Percentiles rank a stretch among this genome's conserved stretches.
Conservation (phyloP, 1,140 invertebrate genomes). For the Trichonephila clavipes region DNA sequence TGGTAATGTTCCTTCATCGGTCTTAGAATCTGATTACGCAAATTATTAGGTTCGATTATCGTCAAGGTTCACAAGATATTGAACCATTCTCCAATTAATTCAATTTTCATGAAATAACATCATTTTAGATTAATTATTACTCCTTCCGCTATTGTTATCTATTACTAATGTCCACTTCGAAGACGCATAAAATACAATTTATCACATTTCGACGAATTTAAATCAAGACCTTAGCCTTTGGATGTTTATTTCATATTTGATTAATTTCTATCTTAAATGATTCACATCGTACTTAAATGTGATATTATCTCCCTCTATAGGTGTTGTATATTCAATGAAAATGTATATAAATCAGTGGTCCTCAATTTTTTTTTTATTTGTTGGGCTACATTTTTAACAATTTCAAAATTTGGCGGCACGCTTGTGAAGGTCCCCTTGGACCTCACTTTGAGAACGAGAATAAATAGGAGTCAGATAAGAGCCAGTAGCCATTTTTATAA, state of each 20-base stretch:
- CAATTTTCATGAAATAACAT: conserved; percentile 42
- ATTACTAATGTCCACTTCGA: background rate
- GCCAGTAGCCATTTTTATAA: too few species aligned
- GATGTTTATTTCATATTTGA: background rate
- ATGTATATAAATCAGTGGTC: too few species aligned
- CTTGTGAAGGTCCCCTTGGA: too few species aligned
- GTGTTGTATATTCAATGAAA: too few species aligned
- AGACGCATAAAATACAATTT: background rate
- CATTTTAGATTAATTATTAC: conserved; percentile 20
- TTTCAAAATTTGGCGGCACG: too few species aligned
- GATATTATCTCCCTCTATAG: too few species aligned
- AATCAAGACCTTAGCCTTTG: background rate
- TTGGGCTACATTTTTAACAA: too few species aligned
- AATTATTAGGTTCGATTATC: conserved; percentile 47
- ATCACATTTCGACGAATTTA: background rate
- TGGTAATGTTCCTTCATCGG: conserved; percentile 33
- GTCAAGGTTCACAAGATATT: conserved; percentile 21
- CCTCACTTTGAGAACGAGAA: too few species aligned
- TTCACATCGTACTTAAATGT: background rate
- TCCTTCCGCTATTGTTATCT: background rate
- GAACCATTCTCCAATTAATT: conserved; percentile 39
- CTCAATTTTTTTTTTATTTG: too few species aligned
- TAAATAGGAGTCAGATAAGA: too few species aligned
- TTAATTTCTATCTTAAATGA: background rate
- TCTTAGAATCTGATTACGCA: conserved; percentile 34